These are phyloP conservation scores for Rhinolophus sinicus DNA, from an alignment of 2,113 vertebrate genomes.

Conservation along the genomic window DNA sequence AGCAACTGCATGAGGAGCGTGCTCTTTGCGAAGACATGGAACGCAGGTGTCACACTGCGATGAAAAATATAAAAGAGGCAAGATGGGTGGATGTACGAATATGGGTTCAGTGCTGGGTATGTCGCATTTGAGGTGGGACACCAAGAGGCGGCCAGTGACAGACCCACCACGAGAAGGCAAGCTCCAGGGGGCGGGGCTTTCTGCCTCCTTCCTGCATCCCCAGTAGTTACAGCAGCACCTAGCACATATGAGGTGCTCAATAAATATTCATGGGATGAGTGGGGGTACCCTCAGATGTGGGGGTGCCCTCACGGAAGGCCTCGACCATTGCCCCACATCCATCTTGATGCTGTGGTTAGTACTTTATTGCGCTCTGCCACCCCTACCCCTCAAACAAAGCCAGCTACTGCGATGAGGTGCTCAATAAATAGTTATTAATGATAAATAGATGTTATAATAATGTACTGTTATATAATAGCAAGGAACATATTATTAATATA, in stretches of 20 bases:
- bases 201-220: not conserved
- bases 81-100: not conserved
- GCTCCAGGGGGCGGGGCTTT: not conserved
- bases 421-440: not conserved
- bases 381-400: not conserved
- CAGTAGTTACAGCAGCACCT: not conserved
- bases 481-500: not conserved
- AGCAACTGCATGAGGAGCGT: too few relatives aligned
- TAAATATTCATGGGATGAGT: not conserved
- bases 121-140: not conserved
- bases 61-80: not conserved
- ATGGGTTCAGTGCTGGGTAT: fast-evolving
- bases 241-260: not conserved
- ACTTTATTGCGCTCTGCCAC: not conserved
- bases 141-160: not conserved
- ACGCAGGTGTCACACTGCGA: not conserved
- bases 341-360: not conserved
- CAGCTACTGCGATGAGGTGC: not conserved
- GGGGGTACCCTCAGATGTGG: not conserved
- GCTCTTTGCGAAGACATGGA: not conserved
- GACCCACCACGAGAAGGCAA: fast-evolving
- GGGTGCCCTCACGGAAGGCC: not conserved
- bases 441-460: not conserved
- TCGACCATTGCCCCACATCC: fast-evolving
- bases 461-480: not conserved